These are phyloP conservation scores for Procavia capensis DNA, from an alignment of 2,113 vertebrate species.

Conservation along the genomic window DNA sequence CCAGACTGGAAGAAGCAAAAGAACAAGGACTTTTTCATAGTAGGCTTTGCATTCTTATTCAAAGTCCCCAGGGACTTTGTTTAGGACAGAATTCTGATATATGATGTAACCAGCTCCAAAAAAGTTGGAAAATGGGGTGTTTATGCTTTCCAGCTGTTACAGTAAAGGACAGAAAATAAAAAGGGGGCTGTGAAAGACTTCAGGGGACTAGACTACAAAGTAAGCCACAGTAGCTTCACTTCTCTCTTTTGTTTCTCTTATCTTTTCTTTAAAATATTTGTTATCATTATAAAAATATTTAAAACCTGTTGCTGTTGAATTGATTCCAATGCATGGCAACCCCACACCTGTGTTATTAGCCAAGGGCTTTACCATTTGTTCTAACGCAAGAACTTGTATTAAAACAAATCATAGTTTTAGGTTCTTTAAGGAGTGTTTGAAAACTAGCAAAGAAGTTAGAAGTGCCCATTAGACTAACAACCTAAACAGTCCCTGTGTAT, in stretches of 20 bases:
- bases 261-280: neutral
- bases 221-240: neutral
- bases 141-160: neutral
- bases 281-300: neutral
- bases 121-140: neutral
- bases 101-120: neutral
- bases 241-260: neutral
- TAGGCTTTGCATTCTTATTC: neutral
- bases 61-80: slow-evolving; percentile 12
- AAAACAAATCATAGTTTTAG: neutral
- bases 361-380: neutral
- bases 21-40: neutral
- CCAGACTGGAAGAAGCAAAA: neutral
- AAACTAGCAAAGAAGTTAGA: neutral
- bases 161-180: neutral
- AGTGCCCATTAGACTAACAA: neutral
- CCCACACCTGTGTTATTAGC: neutral
- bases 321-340: neutral
- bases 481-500: neutral
- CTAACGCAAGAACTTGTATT: neutral
- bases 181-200: neutral
- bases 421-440: neutral
- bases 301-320: neutral
- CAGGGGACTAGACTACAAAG: neutral
- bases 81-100: neutral